These are phyloP conservation scores for Melanotaenia boesemani DNA, from an alignment of 2,797 vertebrate species.

Conservation along the genomic window DNA sequence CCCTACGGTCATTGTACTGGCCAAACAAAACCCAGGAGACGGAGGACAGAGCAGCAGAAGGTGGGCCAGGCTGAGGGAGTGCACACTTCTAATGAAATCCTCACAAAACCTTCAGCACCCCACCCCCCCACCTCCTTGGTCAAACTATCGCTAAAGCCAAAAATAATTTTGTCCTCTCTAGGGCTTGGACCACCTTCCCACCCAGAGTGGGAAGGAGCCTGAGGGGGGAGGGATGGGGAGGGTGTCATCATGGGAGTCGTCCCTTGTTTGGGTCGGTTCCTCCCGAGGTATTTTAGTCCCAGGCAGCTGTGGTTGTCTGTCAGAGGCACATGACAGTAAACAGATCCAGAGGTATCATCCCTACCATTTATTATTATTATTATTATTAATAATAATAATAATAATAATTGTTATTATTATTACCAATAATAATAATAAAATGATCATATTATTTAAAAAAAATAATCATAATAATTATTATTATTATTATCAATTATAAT, in stretches of 20 bases:
- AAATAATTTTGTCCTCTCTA: constrained; percentile 82
- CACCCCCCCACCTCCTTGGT: constrained; percentile 58
- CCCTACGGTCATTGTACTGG: constrained; percentile 80
- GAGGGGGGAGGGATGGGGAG: not conserved
- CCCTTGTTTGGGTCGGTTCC: constrained; percentile 77
- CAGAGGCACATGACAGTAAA: constrained; percentile 69
- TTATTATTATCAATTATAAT: no score
- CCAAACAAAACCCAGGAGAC: constrained; percentile 37
- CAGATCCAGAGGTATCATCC: not conserved
- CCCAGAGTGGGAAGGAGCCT: constrained; percentile 27
- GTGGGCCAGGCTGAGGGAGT: constrained; percentile 34
- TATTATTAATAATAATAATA: no score
- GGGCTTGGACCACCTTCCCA: constrained; percentile 63
- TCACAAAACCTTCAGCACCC: constrained; percentile 37
- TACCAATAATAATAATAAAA: no score
- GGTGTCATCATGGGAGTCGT: constrained; percentile 35
- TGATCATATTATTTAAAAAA: no score
- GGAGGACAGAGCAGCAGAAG: constrained; percentile 34
- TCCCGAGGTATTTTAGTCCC: constrained; percentile 90
- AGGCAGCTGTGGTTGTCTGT: constrained; percentile 89
- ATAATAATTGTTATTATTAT: no score
- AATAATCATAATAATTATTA: no score
- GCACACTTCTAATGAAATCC: constrained; percentile 24
- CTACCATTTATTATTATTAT: no score
- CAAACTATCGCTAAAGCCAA: constrained; percentile 62